These are phyloP conservation scores for Mimumesa dahlbomi DNA, from an alignment of 2,888 invertebrate genomes.

Conservation along the genomic window DNA sequence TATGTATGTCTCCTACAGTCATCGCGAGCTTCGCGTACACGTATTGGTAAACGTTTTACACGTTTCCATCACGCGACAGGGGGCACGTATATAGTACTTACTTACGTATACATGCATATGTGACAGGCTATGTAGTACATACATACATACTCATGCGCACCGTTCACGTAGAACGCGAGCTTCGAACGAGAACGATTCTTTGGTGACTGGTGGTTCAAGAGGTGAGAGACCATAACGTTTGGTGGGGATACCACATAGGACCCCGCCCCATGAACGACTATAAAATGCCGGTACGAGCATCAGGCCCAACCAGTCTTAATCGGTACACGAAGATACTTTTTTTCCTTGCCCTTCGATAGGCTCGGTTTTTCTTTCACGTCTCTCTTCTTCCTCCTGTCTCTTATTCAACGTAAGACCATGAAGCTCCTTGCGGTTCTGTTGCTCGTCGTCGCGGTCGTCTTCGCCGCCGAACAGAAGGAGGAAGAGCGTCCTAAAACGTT, in stretches of 20 bases:
- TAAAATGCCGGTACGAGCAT: slow-evolving; percentile 75
- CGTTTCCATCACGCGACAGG: too few relatives aligned
- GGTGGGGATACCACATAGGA: slow-evolving; percentile 60
- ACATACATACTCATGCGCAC: slow-evolving; percentile 4
- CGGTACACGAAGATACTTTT: slow-evolving; percentile 67
- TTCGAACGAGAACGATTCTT: slow-evolving; percentile 57
- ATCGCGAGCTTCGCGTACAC: too few relatives aligned
- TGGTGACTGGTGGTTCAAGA: slow-evolving; percentile 67
- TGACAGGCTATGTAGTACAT: too few relatives aligned
- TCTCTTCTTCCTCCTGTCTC: slow-evolving; percentile 1
- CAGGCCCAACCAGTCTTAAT: slow-evolving; percentile 78
- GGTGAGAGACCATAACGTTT: slow-evolving; percentile 62
- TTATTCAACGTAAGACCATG: slow-evolving; percentile 64
- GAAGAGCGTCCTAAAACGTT: slow-evolving; percentile 86
- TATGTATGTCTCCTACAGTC: too few relatives aligned
- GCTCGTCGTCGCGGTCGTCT: slow-evolving; percentile 82
- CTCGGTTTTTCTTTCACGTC: slow-evolving; percentile 14
- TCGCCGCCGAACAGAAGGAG: slow-evolving; percentile 81
- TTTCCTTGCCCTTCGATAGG: slow-evolving; percentile 21
- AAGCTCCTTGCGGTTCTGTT: slow-evolving; percentile 82
- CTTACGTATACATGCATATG: too few relatives aligned
- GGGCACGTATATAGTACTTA: too few relatives aligned
- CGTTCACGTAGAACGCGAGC: slow-evolving; percentile 16
- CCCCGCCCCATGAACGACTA: slow-evolving; percentile 75
- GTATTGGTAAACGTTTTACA: too few relatives aligned